Evolutionary conservation across 1,140 invertebrate genomes (phyloP), one percentile per base, ranked within the genome.

Genomic region (Drosophila kanapiae): DNA sequence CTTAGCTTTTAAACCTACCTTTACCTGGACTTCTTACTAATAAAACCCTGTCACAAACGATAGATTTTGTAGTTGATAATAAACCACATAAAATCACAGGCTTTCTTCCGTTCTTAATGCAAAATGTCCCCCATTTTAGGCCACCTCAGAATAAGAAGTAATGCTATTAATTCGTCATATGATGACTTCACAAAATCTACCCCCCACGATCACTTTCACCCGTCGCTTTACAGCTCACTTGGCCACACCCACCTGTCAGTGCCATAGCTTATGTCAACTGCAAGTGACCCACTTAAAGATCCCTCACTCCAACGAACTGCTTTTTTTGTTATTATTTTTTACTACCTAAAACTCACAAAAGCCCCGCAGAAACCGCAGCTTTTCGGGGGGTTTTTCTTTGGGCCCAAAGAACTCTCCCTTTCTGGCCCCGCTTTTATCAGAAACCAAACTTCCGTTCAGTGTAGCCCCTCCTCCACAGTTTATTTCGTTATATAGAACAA

Each of bases 401-500:
- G 23, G 23, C 49, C 29, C 18, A 31, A 31, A 48, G 5, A 61
- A 48, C 51, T 45, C 72, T 83, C 57, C 65, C 68, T 80, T 59
- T 61, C 45, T 35, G 38, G 5, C 0, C 13, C 10, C 16, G 45
- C 16, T 42, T 47, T 72, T 88, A 88, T 80, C 85, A 78, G 29
- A 75, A 84, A 40, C 54, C 56, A 88, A 87, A 87, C 84, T 87
- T 87, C 84, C 84, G 80, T 70, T 90, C 77, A 84, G 84, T 84
- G 77, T 81, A 78, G 23, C 47, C 61, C 11, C 47, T 48, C 31
- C 47, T 27, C 54, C 16, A 14, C 16, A n/a, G 42, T 37, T 10
- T 33, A 7, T 13, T 40, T 43, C 23, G 23, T 56, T 62, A 58
- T 75, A 70, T 58, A 69, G 37, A 45, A 27, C 54, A 27, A 48